Evolutionary conservation across 2,797 vertebrate species (phyloP).

Genomic region (Myotis myotis): DNA sequence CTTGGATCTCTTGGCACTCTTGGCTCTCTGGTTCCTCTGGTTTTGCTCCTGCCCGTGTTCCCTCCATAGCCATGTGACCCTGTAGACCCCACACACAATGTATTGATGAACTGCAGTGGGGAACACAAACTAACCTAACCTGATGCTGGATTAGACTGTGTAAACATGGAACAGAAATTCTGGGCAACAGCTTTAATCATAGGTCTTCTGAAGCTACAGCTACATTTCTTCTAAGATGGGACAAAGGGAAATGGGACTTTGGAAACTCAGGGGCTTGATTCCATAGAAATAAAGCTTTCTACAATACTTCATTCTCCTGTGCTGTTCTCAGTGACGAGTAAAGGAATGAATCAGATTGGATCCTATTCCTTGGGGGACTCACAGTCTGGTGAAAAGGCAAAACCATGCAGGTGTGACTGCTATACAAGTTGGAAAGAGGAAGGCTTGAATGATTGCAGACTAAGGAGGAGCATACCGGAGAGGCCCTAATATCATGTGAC

Average conservation of each 20-base stretch:
- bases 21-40: not conserved
- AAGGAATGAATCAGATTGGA: not conserved
- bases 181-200: not conserved
- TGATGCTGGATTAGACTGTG: not conserved
- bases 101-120: not conserved
- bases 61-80: not conserved
- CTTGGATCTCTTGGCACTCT: not conserved
- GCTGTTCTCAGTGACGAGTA: not conserved
- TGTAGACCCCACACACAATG: not conserved
- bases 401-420: not conserved
- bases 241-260: not conserved
- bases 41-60: not conserved
- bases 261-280: not conserved
- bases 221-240: not conserved
- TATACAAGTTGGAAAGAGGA: not conserved
- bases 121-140: not conserved
- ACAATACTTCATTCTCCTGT: not conserved
- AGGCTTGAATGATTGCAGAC: not conserved
- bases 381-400: not conserved
- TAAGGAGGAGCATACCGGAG: not conserved
- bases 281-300: not conserved
- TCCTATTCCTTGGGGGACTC: not conserved
- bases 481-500: not conserved
- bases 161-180: not conserved
- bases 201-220: not conserved